phyloP scores from a whole-genome alignment of 2,797 vertebrate genomes.

The Galaxias olidus region DNA sequence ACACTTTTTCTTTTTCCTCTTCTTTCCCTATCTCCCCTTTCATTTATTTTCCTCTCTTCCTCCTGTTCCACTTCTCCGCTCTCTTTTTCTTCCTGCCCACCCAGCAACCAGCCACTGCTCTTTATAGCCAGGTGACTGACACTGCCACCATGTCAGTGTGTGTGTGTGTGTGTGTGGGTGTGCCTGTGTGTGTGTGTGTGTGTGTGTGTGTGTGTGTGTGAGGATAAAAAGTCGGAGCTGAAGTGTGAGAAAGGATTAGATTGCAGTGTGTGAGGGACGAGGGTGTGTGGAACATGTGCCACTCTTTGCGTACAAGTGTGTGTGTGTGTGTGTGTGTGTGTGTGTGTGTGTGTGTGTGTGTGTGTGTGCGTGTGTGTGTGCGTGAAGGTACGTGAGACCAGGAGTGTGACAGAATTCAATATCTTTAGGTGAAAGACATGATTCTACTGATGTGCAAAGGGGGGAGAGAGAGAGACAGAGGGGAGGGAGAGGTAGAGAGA shows the following conservation, averaged over 20 bases:
- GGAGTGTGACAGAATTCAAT: constrained; percentile 15
- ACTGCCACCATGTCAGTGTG: constrained; percentile 34
- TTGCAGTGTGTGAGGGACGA: constrained; percentile 30
- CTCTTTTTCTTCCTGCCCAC: constrained; percentile 46
- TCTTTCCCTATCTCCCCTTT: background rate
- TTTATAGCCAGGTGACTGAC: constrained; percentile 53
- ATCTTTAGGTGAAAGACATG: constrained; percentile 18
- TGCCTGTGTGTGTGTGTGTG: constrained; percentile 6
- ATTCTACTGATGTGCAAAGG: constrained; percentile 12
- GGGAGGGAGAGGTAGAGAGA: background rate
- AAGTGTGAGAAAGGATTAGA: constrained; percentile 52
- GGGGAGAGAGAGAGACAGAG: constrained; percentile 4
- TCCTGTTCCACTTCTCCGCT: constrained; percentile 58
- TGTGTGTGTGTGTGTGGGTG: constrained; percentile 23
- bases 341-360: background rate
- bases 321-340: too few species aligned
- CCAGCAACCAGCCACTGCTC: constrained; percentile 48
- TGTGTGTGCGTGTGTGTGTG: background rate
- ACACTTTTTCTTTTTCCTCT: too few species aligned
- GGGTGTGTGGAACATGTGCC: constrained; percentile 29
- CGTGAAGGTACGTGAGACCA: constrained; percentile 49
- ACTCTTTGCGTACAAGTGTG: too few species aligned
- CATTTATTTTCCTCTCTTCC: constrained; percentile 40
- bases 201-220: constrained; percentile 21
- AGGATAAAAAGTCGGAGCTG: constrained; percentile 34